Base-by-base conservation (phyloP, 2,888 invertebrate species). In the Sclerodermus sp. region DNA sequence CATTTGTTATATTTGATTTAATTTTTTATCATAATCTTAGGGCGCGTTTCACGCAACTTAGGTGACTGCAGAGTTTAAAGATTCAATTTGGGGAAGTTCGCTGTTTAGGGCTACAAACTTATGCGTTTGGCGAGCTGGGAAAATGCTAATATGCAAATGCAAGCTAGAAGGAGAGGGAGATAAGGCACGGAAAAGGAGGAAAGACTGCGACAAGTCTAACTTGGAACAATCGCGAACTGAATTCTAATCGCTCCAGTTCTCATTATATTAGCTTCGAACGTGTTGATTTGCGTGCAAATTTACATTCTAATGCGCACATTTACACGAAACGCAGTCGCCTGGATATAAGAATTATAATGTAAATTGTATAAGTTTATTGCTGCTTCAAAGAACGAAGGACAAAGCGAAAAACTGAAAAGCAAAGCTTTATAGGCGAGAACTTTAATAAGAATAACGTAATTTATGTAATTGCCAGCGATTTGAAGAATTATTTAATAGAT, bases 391-490 rank as follows among this genome's bases (percentile, higher is more conserved):
- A 23, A 23, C 23, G 23, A 23, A 23, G 23, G 23, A 23, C 23
- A 23, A 8, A 23, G n/a, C 8, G 8, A 23, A 8, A 23, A 23
- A 8, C 23, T 23, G 8, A 8, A 23, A 23, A 5, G 8, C 4
- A 23, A n/a, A n/a, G n/a, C n/a, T n/a, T n/a, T 23, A 8, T 23
- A 23, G 23, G 23, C 3, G 23, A 23, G 3, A 23, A 23, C 23
- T 5, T 8, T 34, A 4, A 34, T 12, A n/a, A 4, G 34, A 34
- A 13, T 34, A n/a, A n/a, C 4, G 2, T 34, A 4, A n/a, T 8
- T 8, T 12, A 62, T 55, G 68, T 64, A 70, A 71, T 67, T 73
- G 73, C 74, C 76, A 73, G 75, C 70, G 75, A 76, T 77, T 76
- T 76, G 73, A 63, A 60, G 52, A 48, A 52, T 61, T 51, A 41